These are phyloP conservation scores for Tachysurus vachellii DNA, from an alignment of 2,113 vertebrate species.

Conservation along the genomic window DNA sequence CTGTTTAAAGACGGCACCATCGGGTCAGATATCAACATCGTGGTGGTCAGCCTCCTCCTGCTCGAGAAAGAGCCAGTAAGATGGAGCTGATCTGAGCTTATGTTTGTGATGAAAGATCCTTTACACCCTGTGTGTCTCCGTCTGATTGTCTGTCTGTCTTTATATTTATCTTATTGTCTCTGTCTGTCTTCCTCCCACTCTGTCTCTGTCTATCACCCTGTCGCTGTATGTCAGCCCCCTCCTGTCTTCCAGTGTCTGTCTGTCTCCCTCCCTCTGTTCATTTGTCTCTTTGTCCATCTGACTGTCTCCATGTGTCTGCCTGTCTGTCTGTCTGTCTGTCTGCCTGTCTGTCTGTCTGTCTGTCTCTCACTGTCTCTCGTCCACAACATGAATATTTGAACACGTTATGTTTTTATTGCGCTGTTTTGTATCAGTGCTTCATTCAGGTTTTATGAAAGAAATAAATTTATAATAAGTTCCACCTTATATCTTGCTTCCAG, in stretches of 20 bases:
- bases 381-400: neutral
- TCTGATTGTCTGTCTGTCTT: neutral
- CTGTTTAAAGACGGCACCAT: constrained; percentile 98
- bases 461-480: neutral
- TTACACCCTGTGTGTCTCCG: neutral
- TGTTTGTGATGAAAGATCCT: neutral
- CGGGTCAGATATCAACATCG: constrained; percentile 93
- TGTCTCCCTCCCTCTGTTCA: too few species aligned
- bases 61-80: constrained; percentile 96
- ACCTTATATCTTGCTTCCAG: neutral
- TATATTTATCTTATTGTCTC: neutral
- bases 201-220: too few species aligned
- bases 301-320: neutral
- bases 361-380: neutral
- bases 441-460: neutral
- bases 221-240: neutral
- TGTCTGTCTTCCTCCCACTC: neutral
- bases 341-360: neutral
- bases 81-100: neutral
- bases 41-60: constrained; percentile 92
- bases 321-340: neutral
- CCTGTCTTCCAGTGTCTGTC: neutral
- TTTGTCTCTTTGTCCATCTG: neutral
- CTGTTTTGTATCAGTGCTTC: neutral
- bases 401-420: neutral